Base-by-base conservation (phyloP, 2,113 vertebrate species). In the Calidris pygmaea region DNA sequence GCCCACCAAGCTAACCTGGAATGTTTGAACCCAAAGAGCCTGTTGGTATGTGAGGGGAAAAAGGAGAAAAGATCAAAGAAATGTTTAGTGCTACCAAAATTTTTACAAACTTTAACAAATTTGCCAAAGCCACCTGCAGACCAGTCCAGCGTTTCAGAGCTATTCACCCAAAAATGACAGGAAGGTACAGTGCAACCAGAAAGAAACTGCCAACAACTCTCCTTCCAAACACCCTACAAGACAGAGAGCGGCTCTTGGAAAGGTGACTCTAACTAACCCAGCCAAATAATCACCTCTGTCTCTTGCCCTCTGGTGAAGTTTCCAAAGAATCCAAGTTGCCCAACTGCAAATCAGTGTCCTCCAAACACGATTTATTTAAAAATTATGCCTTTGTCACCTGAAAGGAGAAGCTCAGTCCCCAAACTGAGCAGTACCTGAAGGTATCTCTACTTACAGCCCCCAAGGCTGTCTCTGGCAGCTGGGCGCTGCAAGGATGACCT, bases 111-210 rank as follows among this genome's bases (percentile, higher is more conserved):
- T 68, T 23, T 29, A 75, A 50, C n/a, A 21, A 11, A 19, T 35
- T 30, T 81, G 7, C 48, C 60, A 27, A 27, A 59, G 39, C 13
- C 20, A 47, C 23, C 26, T 48, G 12, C 35, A 94, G 39, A 71
- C 16, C 43, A 78, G 52, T 10, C 14, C 22, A 22, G 13, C 29
- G 37, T 21, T 83, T 63, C 27, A 63, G 53, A 79, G 24, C 29
- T 52, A 12, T 14, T 43, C 53, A 56, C 24, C 3, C 41, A 3
- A 20, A n/a, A 70, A 63, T 0, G 0, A 10, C 24, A 58, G n/a
- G 30, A 78, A 75, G 13, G 24, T 19, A 56, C 1, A 26, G 27
- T 4, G 9, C 20, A 58, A 63, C 12, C 32, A 73, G 30, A 55
- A 65, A 47, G 45, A 48, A 70, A 41, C 11, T 1, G 0, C 45